phyloP scores from a whole-genome alignment of 2,797 vertebrate genomes.

The Pangasius larnaudii region DNA sequence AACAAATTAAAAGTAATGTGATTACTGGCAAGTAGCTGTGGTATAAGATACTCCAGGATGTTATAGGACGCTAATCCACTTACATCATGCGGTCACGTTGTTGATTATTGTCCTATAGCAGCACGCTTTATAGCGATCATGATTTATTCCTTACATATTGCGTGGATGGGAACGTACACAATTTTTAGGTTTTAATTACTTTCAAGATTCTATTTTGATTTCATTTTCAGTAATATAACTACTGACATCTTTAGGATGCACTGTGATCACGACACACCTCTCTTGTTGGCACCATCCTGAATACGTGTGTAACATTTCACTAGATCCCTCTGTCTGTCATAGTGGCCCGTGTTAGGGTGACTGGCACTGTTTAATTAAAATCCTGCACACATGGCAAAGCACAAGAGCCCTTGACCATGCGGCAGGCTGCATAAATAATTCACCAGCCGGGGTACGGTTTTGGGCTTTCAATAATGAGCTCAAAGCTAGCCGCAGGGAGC shows the following conservation, averaged over 20 bases:
- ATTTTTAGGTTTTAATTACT: not conserved
- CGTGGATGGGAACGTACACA: not conserved
- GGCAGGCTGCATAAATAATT: constrained; percentile 72
- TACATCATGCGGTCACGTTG: not conserved
- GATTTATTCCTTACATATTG: not conserved
- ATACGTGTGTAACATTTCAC: constrained; percentile 43
- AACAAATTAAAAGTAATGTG: not conserved
- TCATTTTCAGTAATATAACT: not conserved
- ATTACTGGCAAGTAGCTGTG: not conserved
- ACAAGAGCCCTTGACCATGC: constrained; percentile 61
- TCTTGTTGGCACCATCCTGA: constrained; percentile 47
- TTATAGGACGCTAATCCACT: not conserved
- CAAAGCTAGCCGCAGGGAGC: constrained; percentile 66
- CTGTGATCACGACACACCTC: not conserved
- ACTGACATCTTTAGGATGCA: not conserved
- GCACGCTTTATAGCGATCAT: not conserved
- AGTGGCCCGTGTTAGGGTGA: constrained; percentile 67
- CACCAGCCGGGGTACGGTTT: constrained; percentile 69
- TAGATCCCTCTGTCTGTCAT: constrained; percentile 57
- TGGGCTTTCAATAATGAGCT: constrained; percentile 71
- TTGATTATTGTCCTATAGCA: not conserved
- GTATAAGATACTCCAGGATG: not conserved
- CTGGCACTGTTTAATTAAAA: constrained; percentile 74
- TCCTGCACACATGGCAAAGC: constrained; percentile 61
- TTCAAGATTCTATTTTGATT: not conserved